Evolutionary conservation across 1,140 invertebrate genomes (phyloP), one percentile per base, ranked within the genome.

Genomic region (Drosophila rufa): DNA sequence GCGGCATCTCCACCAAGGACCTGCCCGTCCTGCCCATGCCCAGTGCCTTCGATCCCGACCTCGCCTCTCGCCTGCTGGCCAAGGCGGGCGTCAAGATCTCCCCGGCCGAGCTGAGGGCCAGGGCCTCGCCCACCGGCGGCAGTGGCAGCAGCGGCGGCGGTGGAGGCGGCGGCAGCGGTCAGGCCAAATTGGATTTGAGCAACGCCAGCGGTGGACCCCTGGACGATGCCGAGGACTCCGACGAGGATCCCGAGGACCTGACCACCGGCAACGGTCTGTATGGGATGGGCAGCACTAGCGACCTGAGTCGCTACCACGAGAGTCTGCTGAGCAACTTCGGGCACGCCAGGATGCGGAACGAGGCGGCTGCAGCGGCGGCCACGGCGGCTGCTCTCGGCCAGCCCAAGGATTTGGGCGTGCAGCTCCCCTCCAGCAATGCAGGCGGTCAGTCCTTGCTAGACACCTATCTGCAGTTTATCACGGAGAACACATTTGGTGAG

Each of bases 1-100:
- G 97, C 27, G 97, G 97, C 48, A 98, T 98, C 86, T 97, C 96
- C 83, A 98, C 97, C 47, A 98, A 98, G 94, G 97, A 98, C 92
- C 94, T 98, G 57, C 97, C 97, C 4, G 97, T 98, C 12, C 92
- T 98, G 74, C 97, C 97, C 38, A 98, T 98, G 97, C 97, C 97
- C 9, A 96, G 96, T 56, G 95, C 97, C 4, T 98, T 98, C 91
- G 97, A 98, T 93, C 97, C 97, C 0, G 97, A 97, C 68, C 94
- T 98, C 19, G 97, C 97, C 19, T 95, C 95, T 92, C 95, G 96
- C 61, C 94, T 98, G 55, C 92, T 98, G 43, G 96, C 96, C 25
- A 98, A 98, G 93, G 97, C 97, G 0, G 97, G 97, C 2, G 96
- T 98, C 1, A 97, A 97, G 93, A 96, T 97, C 53, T 97, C 96